Percentiles rank a stretch among this genome's conserved stretches.
Conservation (phyloP, 2,113 vertebrate species). For the Archilochus colubris region DNA sequence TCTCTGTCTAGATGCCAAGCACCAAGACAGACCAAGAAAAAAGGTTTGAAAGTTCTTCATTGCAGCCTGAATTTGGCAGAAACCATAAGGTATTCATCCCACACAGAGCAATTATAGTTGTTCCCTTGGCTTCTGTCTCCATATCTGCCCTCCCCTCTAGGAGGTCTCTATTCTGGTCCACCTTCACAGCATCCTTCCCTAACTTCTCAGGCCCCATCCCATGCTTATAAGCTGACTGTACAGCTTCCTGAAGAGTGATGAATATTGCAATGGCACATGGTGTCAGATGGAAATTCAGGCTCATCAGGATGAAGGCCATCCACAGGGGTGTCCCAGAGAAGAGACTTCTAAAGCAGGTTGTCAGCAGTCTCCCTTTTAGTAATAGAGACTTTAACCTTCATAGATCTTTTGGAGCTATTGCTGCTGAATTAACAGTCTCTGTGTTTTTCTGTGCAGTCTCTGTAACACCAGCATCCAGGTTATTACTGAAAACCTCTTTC, state of each 20-base stretch:
- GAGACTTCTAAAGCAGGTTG: not conserved
- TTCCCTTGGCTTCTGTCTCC: not conserved
- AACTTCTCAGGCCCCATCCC: not conserved
- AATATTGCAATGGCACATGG: not conserved
- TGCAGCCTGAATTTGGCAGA: not conserved
- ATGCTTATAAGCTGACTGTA: not conserved
- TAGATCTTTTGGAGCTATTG: not conserved
- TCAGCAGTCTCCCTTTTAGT: not conserved
- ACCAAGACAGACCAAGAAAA: conserved; percentile 3
- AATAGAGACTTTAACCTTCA: not conserved
- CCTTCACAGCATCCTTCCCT: not conserved
- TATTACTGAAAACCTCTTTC: conserved; percentile 25
- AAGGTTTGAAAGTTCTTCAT: not conserved
- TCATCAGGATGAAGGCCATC: not conserved
- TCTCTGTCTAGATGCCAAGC: not conserved
- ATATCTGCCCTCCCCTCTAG: not conserved
- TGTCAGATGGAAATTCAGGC: not conserved
- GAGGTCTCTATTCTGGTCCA: not conserved
- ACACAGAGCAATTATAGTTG: not conserved
- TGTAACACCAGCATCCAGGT: not conserved
- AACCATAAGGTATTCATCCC: accelerated
- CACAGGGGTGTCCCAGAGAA: not conserved
- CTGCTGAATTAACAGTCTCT: not conserved
- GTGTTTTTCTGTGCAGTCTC: not conserved
- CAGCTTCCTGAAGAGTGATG: not conserved